A percentile compares a stretch with the other conserved stretches of the same genome.
These are phyloP conservation scores for Polypterus senegalus DNA, from an alignment of 2,113 vertebrate genomes.

Conservation along the genomic window DNA sequence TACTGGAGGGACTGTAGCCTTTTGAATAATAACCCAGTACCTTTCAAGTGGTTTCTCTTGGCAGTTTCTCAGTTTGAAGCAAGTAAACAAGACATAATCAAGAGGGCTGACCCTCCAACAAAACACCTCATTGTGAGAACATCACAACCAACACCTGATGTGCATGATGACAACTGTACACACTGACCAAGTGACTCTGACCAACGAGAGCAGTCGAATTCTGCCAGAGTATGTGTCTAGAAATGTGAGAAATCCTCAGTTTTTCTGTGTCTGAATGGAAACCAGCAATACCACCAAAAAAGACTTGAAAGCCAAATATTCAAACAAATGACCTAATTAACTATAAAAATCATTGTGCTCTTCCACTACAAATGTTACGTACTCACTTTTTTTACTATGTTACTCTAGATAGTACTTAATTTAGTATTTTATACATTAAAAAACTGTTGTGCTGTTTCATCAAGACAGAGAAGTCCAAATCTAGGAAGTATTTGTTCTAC, in stretches of 20 bases:
- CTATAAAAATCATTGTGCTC: conserved; percentile 8
- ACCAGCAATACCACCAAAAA: conserved; percentile 19
- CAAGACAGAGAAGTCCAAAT: too few relatives aligned
- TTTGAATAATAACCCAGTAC: conserved; percentile 14
- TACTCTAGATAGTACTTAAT: too few relatives aligned
- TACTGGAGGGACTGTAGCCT: conserved; percentile 10
- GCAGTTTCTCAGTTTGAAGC: conserved; percentile 10
- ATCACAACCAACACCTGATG: conserved; percentile 7
- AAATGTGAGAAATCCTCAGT: conserved; percentile 8
- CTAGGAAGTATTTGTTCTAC: too few relatives aligned
- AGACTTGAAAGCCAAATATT: too few relatives aligned
- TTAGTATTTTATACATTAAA: too few relatives aligned
- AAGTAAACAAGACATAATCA: background rate
- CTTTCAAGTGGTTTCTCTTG: conserved; percentile 16
- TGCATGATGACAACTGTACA: conserved; percentile 13
- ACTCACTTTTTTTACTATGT: too few relatives aligned
- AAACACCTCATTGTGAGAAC: conserved; percentile 5
- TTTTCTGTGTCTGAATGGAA: conserved; percentile 19
- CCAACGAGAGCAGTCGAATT: conserved; percentile 11
- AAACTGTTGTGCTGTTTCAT: too few relatives aligned
- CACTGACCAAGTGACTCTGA: conserved; percentile 16
- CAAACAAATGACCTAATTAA: background rate
- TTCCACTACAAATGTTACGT: background rate
- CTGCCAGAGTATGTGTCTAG: conserved; percentile 17
- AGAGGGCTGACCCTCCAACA: conserved; percentile 5